Percentiles rank a stretch among this genome's conserved stretches.
Conservation (phyloP, 2,888 invertebrate genomes). For the Pandemis corylana region DNA sequence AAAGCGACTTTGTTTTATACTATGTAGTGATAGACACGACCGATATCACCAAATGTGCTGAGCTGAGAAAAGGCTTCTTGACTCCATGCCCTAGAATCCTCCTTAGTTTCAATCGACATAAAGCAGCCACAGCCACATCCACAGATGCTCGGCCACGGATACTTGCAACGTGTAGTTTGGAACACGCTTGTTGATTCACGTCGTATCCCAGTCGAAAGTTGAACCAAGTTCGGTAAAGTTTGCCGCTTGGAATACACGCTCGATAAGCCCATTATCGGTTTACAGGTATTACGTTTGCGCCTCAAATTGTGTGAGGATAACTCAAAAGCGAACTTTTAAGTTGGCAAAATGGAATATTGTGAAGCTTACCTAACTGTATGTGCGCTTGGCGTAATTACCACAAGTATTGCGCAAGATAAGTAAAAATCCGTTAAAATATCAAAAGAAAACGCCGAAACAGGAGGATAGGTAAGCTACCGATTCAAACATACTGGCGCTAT, state of each 20-base stretch:
- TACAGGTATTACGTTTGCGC: slow-evolving; percentile 9
- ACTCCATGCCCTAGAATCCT: neutral
- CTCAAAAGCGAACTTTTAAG: neutral
- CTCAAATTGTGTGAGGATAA: slow-evolving; percentile 18
- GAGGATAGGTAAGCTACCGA: no score
- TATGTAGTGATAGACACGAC: no score
- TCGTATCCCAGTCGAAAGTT: slow-evolving; percentile 21
- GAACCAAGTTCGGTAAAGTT: slow-evolving; percentile 18
- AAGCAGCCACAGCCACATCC: neutral
- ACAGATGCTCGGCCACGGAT: slow-evolving; percentile 2
- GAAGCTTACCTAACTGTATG: neutral
- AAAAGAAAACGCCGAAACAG: no score
- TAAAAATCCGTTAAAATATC: no score
- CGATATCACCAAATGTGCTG: no score
- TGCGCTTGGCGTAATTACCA: neutral
- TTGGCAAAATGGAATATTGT: neutral
- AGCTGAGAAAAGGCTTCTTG: neutral
- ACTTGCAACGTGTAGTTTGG: slow-evolving; percentile 6
- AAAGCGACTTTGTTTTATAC: no score
- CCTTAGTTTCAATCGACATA: neutral
- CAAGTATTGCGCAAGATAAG: neutral
- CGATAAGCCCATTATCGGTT: slow-evolving; percentile 29
- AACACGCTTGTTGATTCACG: slow-evolving; percentile 37
- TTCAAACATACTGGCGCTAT: no score
- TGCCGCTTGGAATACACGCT: slow-evolving; percentile 15